Evolutionary conservation across 2,888 invertebrate genomes (phyloP).

Genomic region (Creontiades dilutus): DNA sequence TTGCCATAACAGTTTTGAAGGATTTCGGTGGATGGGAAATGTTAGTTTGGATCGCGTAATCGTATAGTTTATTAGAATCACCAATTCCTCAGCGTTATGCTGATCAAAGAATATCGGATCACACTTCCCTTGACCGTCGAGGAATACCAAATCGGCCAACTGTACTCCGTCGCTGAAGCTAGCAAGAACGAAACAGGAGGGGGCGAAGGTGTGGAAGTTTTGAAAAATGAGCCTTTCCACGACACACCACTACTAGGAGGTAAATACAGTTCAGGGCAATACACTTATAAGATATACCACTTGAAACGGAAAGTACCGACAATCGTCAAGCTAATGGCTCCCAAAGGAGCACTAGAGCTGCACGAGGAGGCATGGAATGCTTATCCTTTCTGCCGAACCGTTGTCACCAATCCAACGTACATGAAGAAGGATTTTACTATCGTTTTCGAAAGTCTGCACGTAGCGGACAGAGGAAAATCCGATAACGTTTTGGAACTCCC

Average conservation of each 20-base stretch:
- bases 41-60: too few relatives aligned
- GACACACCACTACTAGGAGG: constrained; percentile 92
- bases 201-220: constrained; percentile 87
- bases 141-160: constrained; percentile 99
- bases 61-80: too few relatives aligned
- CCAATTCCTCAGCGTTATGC: constrained; percentile 77
- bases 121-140: constrained; percentile 97
- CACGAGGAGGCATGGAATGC: constrained; percentile 99
- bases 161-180: constrained; percentile 95
- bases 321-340: constrained; percentile 94
- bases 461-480: constrained; percentile 90
- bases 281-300: constrained; percentile 99
- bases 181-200: constrained; percentile 86
- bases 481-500: constrained; percentile 95
- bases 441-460: constrained; percentile 96
- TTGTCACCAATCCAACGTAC: constrained; percentile 88
- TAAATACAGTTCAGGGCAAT: constrained; percentile 92
- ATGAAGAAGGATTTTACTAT: constrained; percentile 98
- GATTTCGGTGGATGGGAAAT: too few relatives aligned
- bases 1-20: too few relatives aligned
- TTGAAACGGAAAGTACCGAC: constrained; percentile 94
- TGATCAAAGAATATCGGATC: constrained; percentile 83
- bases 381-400: constrained; percentile 98
- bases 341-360: constrained; percentile 96
- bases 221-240: constrained; percentile 98